A percentile compares a stretch with the other conserved stretches of the same genome.
phyloP scores from a whole-genome alignment of 2,797 vertebrate genomes.

The Miichthys miiuy region DNA sequence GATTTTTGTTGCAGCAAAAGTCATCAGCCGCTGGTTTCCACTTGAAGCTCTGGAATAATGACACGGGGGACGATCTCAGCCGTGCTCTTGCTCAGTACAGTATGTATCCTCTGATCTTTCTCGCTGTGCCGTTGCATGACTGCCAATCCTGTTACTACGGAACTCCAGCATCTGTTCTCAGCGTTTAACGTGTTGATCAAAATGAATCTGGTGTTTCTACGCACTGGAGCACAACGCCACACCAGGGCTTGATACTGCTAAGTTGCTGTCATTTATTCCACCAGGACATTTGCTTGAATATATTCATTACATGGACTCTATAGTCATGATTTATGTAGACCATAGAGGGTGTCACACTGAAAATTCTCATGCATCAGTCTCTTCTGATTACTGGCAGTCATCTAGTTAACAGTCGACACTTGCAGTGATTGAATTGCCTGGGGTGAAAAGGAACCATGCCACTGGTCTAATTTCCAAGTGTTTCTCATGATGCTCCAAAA shows the following conservation, averaged over 20 bases:
- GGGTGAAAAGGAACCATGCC: slow-evolving; percentile 31
- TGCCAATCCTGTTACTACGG: slow-evolving; percentile 76
- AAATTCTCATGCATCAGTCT: slow-evolving; percentile 44
- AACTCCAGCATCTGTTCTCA: slow-evolving; percentile 58
- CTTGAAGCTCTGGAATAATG: slow-evolving; percentile 84
- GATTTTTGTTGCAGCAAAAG: slow-evolving; percentile 87
- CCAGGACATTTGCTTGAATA: slow-evolving; percentile 32
- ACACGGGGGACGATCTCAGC: slow-evolving; percentile 85
- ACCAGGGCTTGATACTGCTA: slow-evolving; percentile 23
- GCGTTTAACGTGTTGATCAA: slow-evolving; percentile 50
- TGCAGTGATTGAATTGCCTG: slow-evolving; percentile 28
- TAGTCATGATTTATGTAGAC: slow-evolving; percentile 26
- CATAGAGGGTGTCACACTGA: slow-evolving; percentile 27
- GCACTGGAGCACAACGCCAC: slow-evolving; percentile 33
- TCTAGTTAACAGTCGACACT: slow-evolving; percentile 32
- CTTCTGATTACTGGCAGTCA: slow-evolving; percentile 30
- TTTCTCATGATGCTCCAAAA: slow-evolving; percentile 57
- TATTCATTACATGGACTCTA: slow-evolving; percentile 19
- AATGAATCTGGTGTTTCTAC: slow-evolving; percentile 44
- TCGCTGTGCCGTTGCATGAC: slow-evolving; percentile 89
- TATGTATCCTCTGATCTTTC: slow-evolving; percentile 88
- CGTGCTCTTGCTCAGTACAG: slow-evolving; percentile 85
- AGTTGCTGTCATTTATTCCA: slow-evolving; percentile 32
- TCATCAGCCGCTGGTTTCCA: slow-evolving; percentile 83
- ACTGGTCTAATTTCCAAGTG: slow-evolving; percentile 36